These are phyloP conservation scores for Mythimna impura DNA, from an alignment of 2,888 invertebrate species.

Conservation along the genomic window DNA sequence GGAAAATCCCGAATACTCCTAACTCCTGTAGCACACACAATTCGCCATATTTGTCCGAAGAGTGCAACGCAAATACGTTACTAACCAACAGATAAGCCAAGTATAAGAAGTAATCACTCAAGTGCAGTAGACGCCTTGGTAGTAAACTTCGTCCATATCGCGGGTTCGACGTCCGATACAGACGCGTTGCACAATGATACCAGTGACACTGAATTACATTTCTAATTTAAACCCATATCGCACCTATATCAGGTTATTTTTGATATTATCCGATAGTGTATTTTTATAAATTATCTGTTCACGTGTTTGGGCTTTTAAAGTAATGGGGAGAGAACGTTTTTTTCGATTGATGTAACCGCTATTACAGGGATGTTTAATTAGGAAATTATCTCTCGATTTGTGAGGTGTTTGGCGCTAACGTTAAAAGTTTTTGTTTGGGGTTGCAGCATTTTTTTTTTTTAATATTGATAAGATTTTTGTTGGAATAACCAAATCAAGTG, in stretches of 20 bases:
- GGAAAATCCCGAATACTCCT: constrained; percentile 17
- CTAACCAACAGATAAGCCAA: constrained; percentile 55
- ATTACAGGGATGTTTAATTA: constrained; percentile 28
- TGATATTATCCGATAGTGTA: constrained; percentile 39
- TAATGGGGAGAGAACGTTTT: constrained; percentile 6
- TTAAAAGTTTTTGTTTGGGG: not conserved
- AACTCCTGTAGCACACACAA: constrained; percentile 26
- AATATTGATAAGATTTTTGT: not conserved
- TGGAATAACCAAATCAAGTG: not conserved
- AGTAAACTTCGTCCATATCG: constrained; percentile 84
- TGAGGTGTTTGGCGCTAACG: not conserved
- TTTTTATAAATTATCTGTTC: constrained; percentile 40
- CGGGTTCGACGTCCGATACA: constrained; percentile 84
- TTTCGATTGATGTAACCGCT: constrained; percentile 23
- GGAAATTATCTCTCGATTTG: constrained; percentile 29
- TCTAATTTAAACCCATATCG: constrained; percentile 55
- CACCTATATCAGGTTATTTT: constrained; percentile 52
- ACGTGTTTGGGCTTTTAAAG: constrained; percentile 41
- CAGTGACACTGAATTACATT: constrained; percentile 82
- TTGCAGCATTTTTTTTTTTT: not conserved
- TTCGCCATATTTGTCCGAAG: constrained; percentile 46
- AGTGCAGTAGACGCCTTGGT: constrained; percentile 83
- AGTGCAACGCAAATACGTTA: constrained; percentile 61
- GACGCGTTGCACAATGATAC: constrained; percentile 60
- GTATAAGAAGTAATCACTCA: constrained; percentile 49